Evolutionary conservation across 64 coral and sea anemone species (phyloP), one percentile per base, ranked within the genome.

Genomic region (Trachythela sp.): DNA sequence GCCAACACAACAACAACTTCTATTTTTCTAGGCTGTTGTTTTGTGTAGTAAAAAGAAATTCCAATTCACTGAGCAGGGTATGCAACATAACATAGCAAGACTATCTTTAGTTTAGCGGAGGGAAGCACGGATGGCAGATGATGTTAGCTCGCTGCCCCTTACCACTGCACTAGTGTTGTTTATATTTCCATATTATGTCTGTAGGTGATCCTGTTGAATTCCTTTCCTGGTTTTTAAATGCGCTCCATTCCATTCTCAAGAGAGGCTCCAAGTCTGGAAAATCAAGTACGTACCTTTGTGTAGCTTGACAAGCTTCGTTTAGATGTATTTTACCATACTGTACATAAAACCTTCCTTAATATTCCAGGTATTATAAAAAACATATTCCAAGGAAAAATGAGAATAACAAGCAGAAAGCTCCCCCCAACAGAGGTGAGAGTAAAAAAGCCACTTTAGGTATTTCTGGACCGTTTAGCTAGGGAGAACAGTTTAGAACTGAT

Each of bases 371-470:
- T 89, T 17, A 84, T 99, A 32, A 95, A 90, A 76, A 94, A 95
- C 39, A 94, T 94, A 26, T 99, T 99, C 87, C 96, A 95, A 92
- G 96, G 96, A 9, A 93, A 94, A 84, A 99, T 99, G 96, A 95
- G 91, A 41, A 87, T 95, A 8, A 71, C 41, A 10, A 91, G 93
- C 31, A 90, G 96, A 84, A 99, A 99, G 72, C 85, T 99, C 24
- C 96, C 96, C 8, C 96, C 94, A 58, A 95, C 96, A 48, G 96
- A 99, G 93, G 96, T 99, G 56, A 70, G 52, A 37, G 13, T 31
- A 72, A 20, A 24, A 45, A 24, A 45, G 4, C 34, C 52, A 24
- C 0, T 30, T 0, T 58, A 30, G 59, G 18, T 3, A 87, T 59
- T 58, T 33, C n/a, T 26, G 20, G 8, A 85, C 13, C 4, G 9